Evolutionary conservation across 2,113 vertebrate species (phyloP).

Genomic region (Pungitius pungitius): DNA sequence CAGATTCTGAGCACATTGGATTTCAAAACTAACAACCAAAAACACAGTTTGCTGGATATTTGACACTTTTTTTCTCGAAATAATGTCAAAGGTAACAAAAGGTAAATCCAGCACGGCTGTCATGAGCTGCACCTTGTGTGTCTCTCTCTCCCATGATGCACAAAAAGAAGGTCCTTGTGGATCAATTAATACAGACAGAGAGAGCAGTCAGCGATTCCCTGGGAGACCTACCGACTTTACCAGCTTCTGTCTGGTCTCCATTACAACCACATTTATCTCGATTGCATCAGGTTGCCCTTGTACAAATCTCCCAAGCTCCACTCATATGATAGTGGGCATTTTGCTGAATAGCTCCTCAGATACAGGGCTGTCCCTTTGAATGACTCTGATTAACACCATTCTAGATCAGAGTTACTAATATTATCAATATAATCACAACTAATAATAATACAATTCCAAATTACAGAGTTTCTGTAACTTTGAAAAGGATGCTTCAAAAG

Average conservation of each 20-base stretch:
- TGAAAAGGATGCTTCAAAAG: too few relatives aligned
- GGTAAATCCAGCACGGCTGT: constrained; percentile 41
- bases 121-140: constrained; percentile 65
- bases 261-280: constrained; percentile 78
- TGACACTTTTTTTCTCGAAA: constrained; percentile 13
- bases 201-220: constrained; percentile 83
- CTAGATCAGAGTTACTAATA: constrained; percentile 3
- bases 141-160: constrained; percentile 74
- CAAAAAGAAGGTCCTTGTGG: constrained; percentile 80
- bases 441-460: too few relatives aligned
- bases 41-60: constrained; percentile 9
- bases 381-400: constrained; percentile 30
- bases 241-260: constrained; percentile 78
- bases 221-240: constrained; percentile 80
- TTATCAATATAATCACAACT: constrained; percentile 10
- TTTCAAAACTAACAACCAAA: neutral
- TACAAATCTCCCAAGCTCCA: constrained; percentile 63
- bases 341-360: constrained; percentile 55
- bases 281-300: constrained; percentile 83
- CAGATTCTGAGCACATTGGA: neutral
- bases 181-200: constrained; percentile 81
- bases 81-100: constrained; percentile 43
- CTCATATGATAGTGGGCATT: constrained; percentile 43
- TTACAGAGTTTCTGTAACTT: neutral
- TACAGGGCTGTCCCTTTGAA: constrained; percentile 38